These are phyloP conservation scores for Acanthopleura granulata DNA, from an alignment of 2,888 invertebrate genomes.

Conservation along the genomic window DNA sequence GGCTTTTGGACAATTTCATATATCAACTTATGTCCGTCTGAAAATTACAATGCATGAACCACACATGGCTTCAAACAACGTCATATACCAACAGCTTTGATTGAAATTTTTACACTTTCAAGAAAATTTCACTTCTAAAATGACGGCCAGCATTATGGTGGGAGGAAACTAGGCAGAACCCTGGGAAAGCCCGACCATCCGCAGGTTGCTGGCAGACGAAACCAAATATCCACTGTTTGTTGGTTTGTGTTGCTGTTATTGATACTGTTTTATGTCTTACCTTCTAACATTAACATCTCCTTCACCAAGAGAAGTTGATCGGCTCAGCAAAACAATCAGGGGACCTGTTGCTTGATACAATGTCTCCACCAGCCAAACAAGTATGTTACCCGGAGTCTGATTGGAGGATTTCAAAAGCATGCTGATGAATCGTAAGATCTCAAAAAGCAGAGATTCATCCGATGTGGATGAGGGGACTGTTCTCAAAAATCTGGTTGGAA, in stretches of 20 bases:
- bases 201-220: too few relatives aligned
- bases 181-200: too few relatives aligned
- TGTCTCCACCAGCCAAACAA: conserved; percentile 57
- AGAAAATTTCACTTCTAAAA: too few relatives aligned
- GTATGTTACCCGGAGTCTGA: conserved; percentile 47
- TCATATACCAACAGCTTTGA: too few relatives aligned
- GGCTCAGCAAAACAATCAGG: conserved; percentile 55
- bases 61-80: too few relatives aligned
- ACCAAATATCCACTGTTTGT: neutral
- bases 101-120: too few relatives aligned
- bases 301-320: conserved; percentile 40
- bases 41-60: too few relatives aligned
- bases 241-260: conserved; percentile 13
- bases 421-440: conserved; percentile 56
- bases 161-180: too few relatives aligned
- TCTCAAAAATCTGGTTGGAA: conserved; percentile 58
- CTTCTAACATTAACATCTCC: conserved; percentile 37
- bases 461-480: conserved; percentile 58
- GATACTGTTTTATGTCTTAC: conserved; percentile 15
- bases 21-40: too few relatives aligned
- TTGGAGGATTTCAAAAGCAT: conserved; percentile 46
- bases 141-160: too few relatives aligned
- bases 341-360: conserved; percentile 62
- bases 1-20: too few relatives aligned
- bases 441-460: conserved; percentile 61